Base-by-base conservation (phyloP, 2,113 vertebrate genomes). In the Rhipidura dahli region DNA sequence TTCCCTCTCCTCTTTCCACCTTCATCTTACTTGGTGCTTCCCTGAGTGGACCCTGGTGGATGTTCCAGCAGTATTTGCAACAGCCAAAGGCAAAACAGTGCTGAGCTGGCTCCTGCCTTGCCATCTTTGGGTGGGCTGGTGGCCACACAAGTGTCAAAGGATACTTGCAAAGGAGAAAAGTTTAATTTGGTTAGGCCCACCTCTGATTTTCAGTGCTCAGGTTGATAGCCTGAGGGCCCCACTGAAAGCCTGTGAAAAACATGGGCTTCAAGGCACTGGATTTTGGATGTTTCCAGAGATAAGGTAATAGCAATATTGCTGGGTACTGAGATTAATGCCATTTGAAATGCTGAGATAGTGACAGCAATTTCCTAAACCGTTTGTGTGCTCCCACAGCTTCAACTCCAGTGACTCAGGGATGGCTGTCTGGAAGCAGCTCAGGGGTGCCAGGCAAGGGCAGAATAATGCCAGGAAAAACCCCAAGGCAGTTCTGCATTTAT, bases 381-480 rank as follows among this genome's bases (percentile, higher is more conserved):
- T 81, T 59, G 42, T 33, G 18, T 33, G 42, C 70, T 94, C 89
- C 53, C 63, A 49, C 49, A 81, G 50, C 45, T 42, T 42, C 13
- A 20, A 31, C 35, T 83, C 40, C 50, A n/a, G 35, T 69, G 28
- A 47, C 45, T 31, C 26, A 39, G 44, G 73, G 81, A 35, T 51
- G 30, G 60, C 68, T 71, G 28, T 18, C 85, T 85, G 83, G 64
- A 44, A 96, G 44, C 73, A 83, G 54, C 75, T 82, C 59, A 69
- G 83, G 53, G 39, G 31, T 30, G 9, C 53, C 28, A 1, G 73
- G 50, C 24, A 60, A 7, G 35, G 80, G 60, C 77, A 44, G 59
- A 80, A 60, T 69, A 87, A 89, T 73, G 47, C 50, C 89, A 93
- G 76, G 42, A 91, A 61, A 87, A 90, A 96, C 93, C 68, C 45